Evolutionary conservation across 2,113 vertebrate species (phyloP), one percentile per base, ranked within the genome.

Genomic region (Eclectus roratus): DNA sequence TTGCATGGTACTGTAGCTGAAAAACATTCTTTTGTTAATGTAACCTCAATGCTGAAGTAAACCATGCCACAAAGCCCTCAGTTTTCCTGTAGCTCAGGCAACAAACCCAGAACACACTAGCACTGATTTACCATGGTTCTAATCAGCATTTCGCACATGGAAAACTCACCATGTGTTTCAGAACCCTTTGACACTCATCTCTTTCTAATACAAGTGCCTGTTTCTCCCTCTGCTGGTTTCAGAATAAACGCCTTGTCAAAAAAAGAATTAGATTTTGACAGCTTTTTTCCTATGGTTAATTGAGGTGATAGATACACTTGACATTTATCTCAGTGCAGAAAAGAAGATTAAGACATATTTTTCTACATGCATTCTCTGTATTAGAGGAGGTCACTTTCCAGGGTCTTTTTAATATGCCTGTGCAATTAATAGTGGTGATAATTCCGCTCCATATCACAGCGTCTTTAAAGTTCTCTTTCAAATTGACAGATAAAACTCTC

Each of bases 251-350:
- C 95, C 97, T 97, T 98, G 97, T 98, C 97, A 97, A 91, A 96
- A 98, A 97, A 94, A 97, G 97, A 98, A 98, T 98, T 98, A 97
- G 94, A 98, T 97, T 98, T 98, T 98, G 98, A 98, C 98, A 98
- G 97, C 95, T 98, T 98, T 98, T 97, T 97, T 97, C 95, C 91
- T 95, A 91, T 97, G 97, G 98, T 98, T 98, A 98, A 99, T 98
- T 98, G 98, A 98, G 98, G 98, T 98, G 98, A 98, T 98, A 98
- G 98, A 98, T 98, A 98, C 91, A 97, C 98, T 98, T 98, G 98
- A 98, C 98, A 98, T 98, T 98, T 98, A 98, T 98, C 98, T 98
- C 97, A 91, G 97, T 1, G 46, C 92, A 97, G 94, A 98, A 97
- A 97, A 97, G 96, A 98, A 98, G 97, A 98, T 98, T 97, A 98